Percentiles rank a stretch among this genome's conserved stretches.
These are phyloP conservation scores for Ennomos fuscantarius DNA, from an alignment of 2,888 invertebrate species.

Conservation along the genomic window DNA sequence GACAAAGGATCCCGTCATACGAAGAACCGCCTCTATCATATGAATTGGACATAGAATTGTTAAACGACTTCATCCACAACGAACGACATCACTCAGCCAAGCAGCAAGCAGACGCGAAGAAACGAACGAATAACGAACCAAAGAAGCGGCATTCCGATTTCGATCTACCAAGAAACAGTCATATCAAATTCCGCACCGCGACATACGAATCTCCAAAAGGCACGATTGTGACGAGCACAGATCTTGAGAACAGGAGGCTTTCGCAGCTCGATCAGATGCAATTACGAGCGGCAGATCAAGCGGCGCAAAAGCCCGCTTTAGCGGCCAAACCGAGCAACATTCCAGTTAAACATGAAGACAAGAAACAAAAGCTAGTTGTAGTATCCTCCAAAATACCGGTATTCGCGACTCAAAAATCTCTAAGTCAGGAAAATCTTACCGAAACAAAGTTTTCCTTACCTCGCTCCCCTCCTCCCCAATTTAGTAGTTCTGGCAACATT, in stretches of 20 bases:
- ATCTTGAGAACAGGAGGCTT: slow-evolving; percentile 82
- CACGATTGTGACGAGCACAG: slow-evolving; percentile 82
- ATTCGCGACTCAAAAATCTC: slow-evolving; percentile 77
- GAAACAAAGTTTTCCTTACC: slow-evolving; percentile 73
- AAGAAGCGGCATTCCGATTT: slow-evolving; percentile 82
- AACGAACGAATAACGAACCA: slow-evolving; percentile 75
- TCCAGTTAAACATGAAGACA: slow-evolving; percentile 72
- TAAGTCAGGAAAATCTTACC: slow-evolving; percentile 78
- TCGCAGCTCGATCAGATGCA: slow-evolving; percentile 83
- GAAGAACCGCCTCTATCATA: slow-evolving; percentile 71
- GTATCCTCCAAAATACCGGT: slow-evolving; percentile 83
- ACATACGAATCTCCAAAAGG: slow-evolving; percentile 86
- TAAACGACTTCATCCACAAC: slow-evolving; percentile 80
- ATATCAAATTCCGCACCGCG: slow-evolving; percentile 87
- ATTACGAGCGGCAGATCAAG: slow-evolving; percentile 60
- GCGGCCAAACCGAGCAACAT: slow-evolving; percentile 79
- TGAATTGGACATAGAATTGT: slow-evolving; percentile 73
- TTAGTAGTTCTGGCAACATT: slow-evolving; percentile 77
- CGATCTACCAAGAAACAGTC: slow-evolving; percentile 82
- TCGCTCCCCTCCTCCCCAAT: slow-evolving; percentile 69
- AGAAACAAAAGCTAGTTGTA: slow-evolving; percentile 53
- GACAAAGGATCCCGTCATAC: slow-evolving; percentile 68
- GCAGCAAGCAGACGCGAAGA: slow-evolving; percentile 67
- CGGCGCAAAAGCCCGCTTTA: slow-evolving; percentile 66
- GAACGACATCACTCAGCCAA: slow-evolving; percentile 76